Percentiles rank a stretch among this genome's conserved stretches.
These are phyloP conservation scores for Rhinogobio ventralis DNA, from an alignment of 2,797 vertebrate genomes.

Conservation along the genomic window DNA sequence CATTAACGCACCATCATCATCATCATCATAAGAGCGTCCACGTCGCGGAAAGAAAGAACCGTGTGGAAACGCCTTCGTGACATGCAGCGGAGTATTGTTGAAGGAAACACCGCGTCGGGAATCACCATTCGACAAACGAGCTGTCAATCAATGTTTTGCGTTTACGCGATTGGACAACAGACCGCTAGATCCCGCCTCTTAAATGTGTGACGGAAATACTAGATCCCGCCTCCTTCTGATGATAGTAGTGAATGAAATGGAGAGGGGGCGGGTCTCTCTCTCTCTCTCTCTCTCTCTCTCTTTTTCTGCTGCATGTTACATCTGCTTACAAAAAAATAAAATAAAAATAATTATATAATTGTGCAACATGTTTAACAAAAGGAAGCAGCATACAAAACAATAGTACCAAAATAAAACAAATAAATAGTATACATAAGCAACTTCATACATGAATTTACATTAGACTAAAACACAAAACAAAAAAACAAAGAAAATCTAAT, in stretches of 20 bases:
- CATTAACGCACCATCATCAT: conserved; percentile 36
- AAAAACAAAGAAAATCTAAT: not conserved
- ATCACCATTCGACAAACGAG: conserved; percentile 36
- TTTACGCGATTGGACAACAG: conserved; percentile 43
- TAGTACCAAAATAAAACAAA: not conserved
- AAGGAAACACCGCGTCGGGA: conserved; percentile 40
- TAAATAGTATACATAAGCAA: not conserved
- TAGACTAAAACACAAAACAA: too few species aligned
- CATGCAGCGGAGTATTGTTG: conserved; percentile 59
- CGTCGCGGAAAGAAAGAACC: conserved; percentile 70
- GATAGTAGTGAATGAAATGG: conserved; percentile 46
- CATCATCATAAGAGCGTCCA: conserved; percentile 60
- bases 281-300: not conserved
- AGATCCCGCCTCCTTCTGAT: conserved; percentile 39
- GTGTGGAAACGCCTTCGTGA: conserved; percentile 60
- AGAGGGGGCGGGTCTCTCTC: conserved; percentile 3
- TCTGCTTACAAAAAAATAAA: too few species aligned
- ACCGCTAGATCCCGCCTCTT: conserved; percentile 4
- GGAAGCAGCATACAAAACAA: not conserved
- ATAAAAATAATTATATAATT: not conserved
- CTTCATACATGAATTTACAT: not conserved
- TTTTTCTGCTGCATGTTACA: not conserved
- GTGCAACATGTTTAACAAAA: not conserved
- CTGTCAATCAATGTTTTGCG: conserved; percentile 45
- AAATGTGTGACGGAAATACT: conserved; percentile 28